Conservation (phyloP, 37 sponge, comb jelly and placozoan genomes). For the Amphimedon queenslandica region DNA sequence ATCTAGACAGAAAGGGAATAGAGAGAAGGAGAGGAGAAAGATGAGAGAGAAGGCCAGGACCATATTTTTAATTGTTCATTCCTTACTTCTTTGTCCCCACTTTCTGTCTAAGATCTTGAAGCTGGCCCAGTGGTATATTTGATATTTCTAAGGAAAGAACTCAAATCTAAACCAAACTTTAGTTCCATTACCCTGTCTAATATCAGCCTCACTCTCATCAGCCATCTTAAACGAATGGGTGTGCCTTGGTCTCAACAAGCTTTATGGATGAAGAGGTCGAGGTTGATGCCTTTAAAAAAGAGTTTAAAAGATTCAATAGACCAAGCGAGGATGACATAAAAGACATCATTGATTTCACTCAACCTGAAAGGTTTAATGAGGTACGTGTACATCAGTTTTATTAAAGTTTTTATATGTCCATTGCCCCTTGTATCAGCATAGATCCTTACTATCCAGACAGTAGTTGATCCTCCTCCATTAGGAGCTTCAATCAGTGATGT, state of each 20-base stretch:
- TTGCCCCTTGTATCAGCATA: no score
- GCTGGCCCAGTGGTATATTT: conserved; percentile 63
- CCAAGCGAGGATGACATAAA: conserved; percentile 23
- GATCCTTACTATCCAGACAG: no score
- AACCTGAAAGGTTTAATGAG: conserved; percentile 14
- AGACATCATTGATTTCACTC: conserved; percentile 59
- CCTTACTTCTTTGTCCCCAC: conserved; percentile 68
- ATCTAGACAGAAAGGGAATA: no score
- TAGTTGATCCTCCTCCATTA: no score
- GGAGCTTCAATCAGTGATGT: no score
- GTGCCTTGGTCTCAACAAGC: no score
- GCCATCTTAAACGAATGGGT: neutral
- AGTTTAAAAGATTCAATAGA: conserved; percentile 68
- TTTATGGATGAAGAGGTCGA: neutral
- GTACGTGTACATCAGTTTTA: neutral
- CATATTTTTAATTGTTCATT: neutral
- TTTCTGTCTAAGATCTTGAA: conserved; percentile 53
- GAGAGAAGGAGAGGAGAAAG: no score
- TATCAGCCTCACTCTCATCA: neutral
- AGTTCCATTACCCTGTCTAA: no score
- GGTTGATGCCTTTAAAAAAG: conserved; percentile 47
- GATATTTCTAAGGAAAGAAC: conserved; percentile 45
- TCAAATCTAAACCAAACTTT: no score
- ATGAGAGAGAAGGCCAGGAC: no score
- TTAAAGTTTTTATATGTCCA: no score